Base-by-base conservation (phyloP, 2,888 invertebrate species). In the Tridacna gigas region DNA sequence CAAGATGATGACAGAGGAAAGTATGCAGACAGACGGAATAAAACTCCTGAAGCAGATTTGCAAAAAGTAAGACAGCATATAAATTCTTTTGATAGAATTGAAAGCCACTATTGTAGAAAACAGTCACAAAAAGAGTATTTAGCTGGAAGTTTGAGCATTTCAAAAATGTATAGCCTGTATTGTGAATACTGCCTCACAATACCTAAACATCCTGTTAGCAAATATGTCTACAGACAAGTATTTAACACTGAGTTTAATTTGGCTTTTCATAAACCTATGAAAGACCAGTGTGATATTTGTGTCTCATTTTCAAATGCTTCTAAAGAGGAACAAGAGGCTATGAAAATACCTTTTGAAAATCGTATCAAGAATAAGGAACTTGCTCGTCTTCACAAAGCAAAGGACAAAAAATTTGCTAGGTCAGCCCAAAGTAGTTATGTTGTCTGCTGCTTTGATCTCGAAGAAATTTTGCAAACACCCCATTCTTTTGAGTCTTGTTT, bases 141-240 rank as follows among this genome's bases (percentile, higher is more conserved):
- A 0, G 22, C 74, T 28, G 18, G 74, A n/a, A 65, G 80, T 47
- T 51, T 85, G 37, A 74, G 45, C 25, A 71, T 78, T 18, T 15
- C 78, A n/a, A 77, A n/a, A 80, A 71, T 86, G 80, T 83, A 80
- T 73, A 22, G 77, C 0, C 47, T 84, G 3, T 84, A 87, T 56
- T 37, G 7, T 37, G 37, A 37, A 37, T 37, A 37, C 28, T 84
- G 87, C 63, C 22, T 18, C 11, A 56, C n/a, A 20, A 22, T 45
- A 66, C 0, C 61, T 28, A 48, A 48, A 48, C 25, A 22, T 67
- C 74, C 56, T 28, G 51, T 84, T 67, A 48, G 74, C 20, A 37
- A 77, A 65, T 78, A 37, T 77, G 15, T 83, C 69, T 80, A 79
- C 48, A 28, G 67, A 61, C 28, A 75, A 12, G 77, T 87, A 13